These are phyloP conservation scores for Eurytoma adleriae DNA, from an alignment of 2,888 invertebrate genomes.

Conservation along the genomic window DNA sequence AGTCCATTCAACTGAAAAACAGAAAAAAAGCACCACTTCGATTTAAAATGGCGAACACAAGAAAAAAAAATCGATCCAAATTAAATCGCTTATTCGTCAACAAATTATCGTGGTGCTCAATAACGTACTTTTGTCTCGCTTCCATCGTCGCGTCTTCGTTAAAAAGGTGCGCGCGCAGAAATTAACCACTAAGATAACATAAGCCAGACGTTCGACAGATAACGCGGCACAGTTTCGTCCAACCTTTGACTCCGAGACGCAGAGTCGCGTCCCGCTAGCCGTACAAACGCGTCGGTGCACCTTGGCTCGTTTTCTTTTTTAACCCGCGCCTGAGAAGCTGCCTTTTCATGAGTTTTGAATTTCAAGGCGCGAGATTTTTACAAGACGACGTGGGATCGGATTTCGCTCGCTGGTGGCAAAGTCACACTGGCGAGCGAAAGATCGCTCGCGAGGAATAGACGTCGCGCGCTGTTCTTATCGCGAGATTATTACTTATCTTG, in stretches of 20 bases:
- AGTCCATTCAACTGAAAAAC: constrained; percentile 61
- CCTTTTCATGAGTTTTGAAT: too few species aligned
- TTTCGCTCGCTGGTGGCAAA: too few species aligned
- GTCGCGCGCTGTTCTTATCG: too few species aligned
- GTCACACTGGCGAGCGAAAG: too few species aligned
- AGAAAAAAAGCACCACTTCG: constrained; percentile 32
- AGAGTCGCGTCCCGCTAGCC: not conserved
- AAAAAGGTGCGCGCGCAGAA: not conserved
- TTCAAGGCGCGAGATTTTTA: too few species aligned
- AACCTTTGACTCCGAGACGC: constrained; percentile 10
- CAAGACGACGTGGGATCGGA: too few species aligned
- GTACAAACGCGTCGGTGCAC: not conserved
- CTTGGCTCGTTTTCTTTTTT: too few species aligned
- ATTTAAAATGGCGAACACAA: not conserved
- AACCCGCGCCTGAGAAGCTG: too few species aligned
- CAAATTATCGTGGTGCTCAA: not conserved
- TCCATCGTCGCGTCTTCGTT: not conserved
- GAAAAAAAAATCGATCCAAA: not conserved
- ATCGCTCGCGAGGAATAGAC: too few species aligned
- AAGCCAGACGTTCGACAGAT: not conserved
- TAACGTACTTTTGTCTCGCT: not conserved
- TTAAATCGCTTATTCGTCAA: not conserved
- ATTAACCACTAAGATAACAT: not conserved
- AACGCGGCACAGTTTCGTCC: constrained; percentile 19
- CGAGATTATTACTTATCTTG: too few species aligned